Evolutionary conservation across 2,113 vertebrate genomes (phyloP), one percentile per base, ranked within the genome.

Genomic region (Myanophis thanlyinensis): DNA sequence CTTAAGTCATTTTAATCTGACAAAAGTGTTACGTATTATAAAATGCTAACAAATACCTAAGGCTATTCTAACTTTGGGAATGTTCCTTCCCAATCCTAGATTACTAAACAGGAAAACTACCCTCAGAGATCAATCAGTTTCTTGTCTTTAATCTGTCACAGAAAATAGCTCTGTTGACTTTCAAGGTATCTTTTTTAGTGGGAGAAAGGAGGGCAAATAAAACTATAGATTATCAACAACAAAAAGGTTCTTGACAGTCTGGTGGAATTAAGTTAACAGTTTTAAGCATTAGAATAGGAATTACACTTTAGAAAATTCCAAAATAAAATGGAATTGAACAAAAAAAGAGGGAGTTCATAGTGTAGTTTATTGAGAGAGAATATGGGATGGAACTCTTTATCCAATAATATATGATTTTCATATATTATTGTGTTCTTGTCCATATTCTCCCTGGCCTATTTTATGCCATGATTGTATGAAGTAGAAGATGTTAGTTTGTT

Each of bases 201-300:
- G 53, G 30, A 46, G 73, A n/a, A 3, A 30, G 88, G 8, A 3
- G 23, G 22, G 10, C 35, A 30, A 27, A 86, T 35, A 25, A 47
- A 59, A 25, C 53, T 40, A 11, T 91, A 23, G 89, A 59, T 54
- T 47, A 93, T 59, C 53, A 94, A 35, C 46, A 62, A 20, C 53
- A 54, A 47, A n/a, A 44, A 44, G 85, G 62, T 5, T 1, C 84
- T 4, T 93, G 25, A 0, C 20, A n/a, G 18, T 89, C 4, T 93
- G n/a, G 0, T 25, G 51, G 35, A 87, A 0, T 84, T 62, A 4
- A 0, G 0, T 46, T 89, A 5, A 5, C 1, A 1, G 5, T 51
- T 90, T 59, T 49, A 23, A 80, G 46, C 89, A 49, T 22, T 30
- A 49, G 88, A 93, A 93, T 59, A 90, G 30, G 30, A 40, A 48